Conservation (phyloP, 2,113 vertebrate genomes). For the Ammodytes marinus region DNA sequence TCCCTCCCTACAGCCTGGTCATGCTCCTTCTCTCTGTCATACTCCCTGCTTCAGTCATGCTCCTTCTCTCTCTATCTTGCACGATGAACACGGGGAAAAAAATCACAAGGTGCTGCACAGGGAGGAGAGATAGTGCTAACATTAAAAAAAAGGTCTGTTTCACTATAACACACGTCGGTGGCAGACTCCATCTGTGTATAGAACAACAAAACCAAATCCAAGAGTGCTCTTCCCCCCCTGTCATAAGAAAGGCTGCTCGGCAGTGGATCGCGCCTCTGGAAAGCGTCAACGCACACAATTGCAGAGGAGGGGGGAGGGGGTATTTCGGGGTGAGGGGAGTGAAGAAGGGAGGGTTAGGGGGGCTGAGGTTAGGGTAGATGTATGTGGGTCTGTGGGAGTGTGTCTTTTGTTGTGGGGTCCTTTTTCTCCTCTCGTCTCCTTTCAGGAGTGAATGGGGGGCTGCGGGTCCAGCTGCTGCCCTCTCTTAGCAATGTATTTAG, state of each 20-base stretch:
- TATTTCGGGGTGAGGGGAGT: constrained; percentile 51
- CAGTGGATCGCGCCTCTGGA: constrained; percentile 69
- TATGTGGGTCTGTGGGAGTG: constrained; percentile 64
- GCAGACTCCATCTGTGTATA: constrained; percentile 15
- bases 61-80: constrained; percentile 32
- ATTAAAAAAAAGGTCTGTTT: constrained; percentile 46
- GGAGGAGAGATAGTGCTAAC: constrained; percentile 22
- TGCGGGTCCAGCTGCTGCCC: constrained; percentile 62
- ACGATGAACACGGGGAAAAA: constrained; percentile 55
- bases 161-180: constrained; percentile 41
- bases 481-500: constrained; percentile 33
- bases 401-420: constrained; percentile 76
- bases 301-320: constrained; percentile 69
- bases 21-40: constrained; percentile 33
- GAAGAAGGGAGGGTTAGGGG: constrained; percentile 49
- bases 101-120: constrained; percentile 30
- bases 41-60: constrained; percentile 9
- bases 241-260: constrained; percentile 43
- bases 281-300: constrained; percentile 77
- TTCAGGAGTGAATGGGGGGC: constrained; percentile 52
- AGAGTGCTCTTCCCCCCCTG: constrained; percentile 7
- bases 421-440: constrained; percentile 30
- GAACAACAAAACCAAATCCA: constrained; percentile 4
- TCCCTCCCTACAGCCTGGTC: constrained; percentile 18
- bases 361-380: constrained; percentile 65